Evolutionary conservation across 2,888 invertebrate species (phyloP).

Genomic region (Cosmia trapezina): DNA sequence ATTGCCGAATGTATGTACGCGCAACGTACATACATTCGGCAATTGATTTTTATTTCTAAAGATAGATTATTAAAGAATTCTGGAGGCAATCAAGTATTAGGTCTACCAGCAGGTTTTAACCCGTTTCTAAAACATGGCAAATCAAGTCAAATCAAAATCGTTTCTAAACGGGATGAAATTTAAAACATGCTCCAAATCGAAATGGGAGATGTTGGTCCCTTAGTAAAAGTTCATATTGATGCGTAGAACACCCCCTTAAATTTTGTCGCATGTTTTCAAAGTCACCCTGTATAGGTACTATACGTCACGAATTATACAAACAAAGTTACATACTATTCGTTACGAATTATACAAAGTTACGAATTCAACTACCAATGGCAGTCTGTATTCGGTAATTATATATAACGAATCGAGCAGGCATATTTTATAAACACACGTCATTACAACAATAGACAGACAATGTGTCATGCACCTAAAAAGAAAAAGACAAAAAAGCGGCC

Average conservation of each 20-base stretch:
- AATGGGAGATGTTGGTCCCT: too few relatives aligned
- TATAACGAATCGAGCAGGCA: conserved; percentile 11
- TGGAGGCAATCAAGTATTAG: not conserved
- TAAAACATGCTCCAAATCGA: too few relatives aligned
- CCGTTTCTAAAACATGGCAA: not conserved
- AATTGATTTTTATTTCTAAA: not conserved
- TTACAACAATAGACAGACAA: conserved; percentile 49
- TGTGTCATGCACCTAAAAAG: conserved; percentile 38
- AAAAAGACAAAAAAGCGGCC: conserved; percentile 32
- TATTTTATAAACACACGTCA: conserved; percentile 36
- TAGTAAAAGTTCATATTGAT: too few relatives aligned
- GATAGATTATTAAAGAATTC: not conserved
- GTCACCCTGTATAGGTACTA: too few relatives aligned
- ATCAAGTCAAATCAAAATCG: too few relatives aligned
- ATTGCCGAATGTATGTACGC: too few relatives aligned
- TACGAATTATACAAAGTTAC: not conserved
- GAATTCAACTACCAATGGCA: not conserved
- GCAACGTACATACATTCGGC: too few relatives aligned
- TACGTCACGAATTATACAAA: too few relatives aligned
- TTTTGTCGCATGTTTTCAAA: too few relatives aligned
- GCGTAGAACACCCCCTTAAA: too few relatives aligned
- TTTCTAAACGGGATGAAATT: too few relatives aligned
- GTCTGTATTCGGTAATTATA: not conserved
- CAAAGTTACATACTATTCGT: too few relatives aligned
- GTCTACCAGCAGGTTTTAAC: not conserved